Conservation (phyloP, 2,888 invertebrate genomes). For the Synergus umbraculus region DNA sequence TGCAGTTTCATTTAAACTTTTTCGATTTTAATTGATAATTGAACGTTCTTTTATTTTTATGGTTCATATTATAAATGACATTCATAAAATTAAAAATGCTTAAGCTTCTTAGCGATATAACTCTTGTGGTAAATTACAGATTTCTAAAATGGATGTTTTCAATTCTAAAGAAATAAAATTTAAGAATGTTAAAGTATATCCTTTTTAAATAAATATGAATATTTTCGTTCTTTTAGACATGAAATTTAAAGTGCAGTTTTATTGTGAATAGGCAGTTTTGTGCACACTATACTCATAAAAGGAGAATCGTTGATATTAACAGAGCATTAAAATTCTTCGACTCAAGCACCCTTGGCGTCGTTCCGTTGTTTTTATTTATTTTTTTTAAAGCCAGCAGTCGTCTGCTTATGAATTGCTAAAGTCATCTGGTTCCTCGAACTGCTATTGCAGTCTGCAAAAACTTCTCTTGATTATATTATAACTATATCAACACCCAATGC, state of each 20-base stretch:
- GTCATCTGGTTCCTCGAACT: neutral
- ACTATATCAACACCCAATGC: neutral
- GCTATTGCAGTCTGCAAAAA: neutral
- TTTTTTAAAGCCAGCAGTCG: neutral
- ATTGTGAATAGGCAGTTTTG: neutral
- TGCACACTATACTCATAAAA: neutral
- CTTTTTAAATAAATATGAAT: no score
- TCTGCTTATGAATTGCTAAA: constrained; percentile 5
- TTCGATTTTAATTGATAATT: no score
- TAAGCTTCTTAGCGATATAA: no score
- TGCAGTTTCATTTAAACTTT: no score
- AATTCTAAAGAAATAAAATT: no score
- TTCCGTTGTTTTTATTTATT: neutral
- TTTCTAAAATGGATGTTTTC: no score
- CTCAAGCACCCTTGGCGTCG: neutral
- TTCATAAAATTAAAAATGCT: no score
- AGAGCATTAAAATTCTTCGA: constrained; percentile 11
- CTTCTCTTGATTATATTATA: neutral
- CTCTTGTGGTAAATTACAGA: no score
- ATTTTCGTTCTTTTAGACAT: neutral
- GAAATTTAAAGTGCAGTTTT: neutral
- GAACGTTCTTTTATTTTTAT: no score
- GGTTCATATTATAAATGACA: no score
- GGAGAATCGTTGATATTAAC: constrained; percentile 5
- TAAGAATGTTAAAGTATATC: no score